Evolutionary conservation across 2,113 vertebrate genomes (phyloP), one percentile per base, ranked within the genome.

Genomic region (Ciconia stormi): DNA sequence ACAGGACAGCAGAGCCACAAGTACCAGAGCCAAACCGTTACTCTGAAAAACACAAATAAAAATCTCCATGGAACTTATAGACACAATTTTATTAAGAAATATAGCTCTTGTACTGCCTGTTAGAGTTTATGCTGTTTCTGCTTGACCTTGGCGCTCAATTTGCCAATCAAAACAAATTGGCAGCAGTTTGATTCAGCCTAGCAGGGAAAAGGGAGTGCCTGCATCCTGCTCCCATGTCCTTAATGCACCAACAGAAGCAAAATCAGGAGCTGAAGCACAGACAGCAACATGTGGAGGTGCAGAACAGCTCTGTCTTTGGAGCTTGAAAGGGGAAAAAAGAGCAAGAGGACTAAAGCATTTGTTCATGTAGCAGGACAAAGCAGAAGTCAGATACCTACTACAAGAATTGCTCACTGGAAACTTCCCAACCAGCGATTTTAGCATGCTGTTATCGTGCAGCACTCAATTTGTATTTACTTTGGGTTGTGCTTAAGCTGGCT

Each of bases 1-100:
- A 16, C 0, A 1, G 36, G 40, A 65, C 7, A 42, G 67, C 0
- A 0, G 52, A 76, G 62, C 71, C 0, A 0, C 36, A 44, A 36
- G 30, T 7, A 74, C 13, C 19, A 0, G 1, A 47, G 34, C 44
- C 44, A 50, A 86, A 61, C 63, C 23, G 22, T 65, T 76, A 49
- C 62, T 38, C 53, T 62, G 63, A 59, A 86, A 94, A 74, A 56
- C 8, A 49, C 50, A 70, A 66, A 46, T 5, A 49, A 23, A 78
- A 66, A 11, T 61, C 77, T 89, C 70, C 40, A 32, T 10, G 69
- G 80, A 87, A 82, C 26, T 3, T n/a, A 69, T 65, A 32, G 1
- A 78, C 38, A 72, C 16, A 10, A n/a, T n/a, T 66, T 73, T 55
- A 87, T n/a, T 40, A 67, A 63, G 62, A 90, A 88, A 78, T 21